Evolutionary conservation across 2,888 invertebrate species (phyloP).

Genomic region (Pelosia muscerda): DNA sequence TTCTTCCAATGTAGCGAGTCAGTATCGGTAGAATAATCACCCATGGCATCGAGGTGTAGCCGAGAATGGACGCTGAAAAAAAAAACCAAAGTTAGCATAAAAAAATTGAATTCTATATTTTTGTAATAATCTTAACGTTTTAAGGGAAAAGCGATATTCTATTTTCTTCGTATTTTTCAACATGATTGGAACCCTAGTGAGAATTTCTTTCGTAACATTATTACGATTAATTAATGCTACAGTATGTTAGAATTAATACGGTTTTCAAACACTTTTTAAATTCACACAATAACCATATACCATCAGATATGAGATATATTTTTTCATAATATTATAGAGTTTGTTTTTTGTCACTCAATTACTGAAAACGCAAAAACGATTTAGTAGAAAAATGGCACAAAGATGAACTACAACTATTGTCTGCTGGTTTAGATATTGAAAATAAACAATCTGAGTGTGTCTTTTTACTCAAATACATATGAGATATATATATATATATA

Average conservation of each 20-base stretch:
- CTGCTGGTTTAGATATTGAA: no score
- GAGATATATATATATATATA: no score
- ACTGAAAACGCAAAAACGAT: no score
- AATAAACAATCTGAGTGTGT: no score
- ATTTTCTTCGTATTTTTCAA: not conserved
- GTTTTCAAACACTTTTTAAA: not conserved
- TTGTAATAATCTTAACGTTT: not conserved
- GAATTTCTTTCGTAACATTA: not conserved
- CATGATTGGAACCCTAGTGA: not conserved
- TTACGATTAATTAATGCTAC: no score
- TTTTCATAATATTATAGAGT: not conserved
- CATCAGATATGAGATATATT: not conserved
- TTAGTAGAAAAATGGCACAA: no score
- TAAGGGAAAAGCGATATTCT: not conserved
- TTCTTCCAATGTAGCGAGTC: conserved; percentile 51
- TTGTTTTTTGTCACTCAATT: not conserved
- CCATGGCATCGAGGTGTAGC: conserved; percentile 52
- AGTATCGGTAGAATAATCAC: conserved; percentile 50
- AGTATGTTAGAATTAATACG: no score
- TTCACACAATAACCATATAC: not conserved
- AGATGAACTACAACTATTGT: no score
- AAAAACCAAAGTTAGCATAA: not conserved
- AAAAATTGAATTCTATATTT: not conserved
- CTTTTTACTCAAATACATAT: no score
- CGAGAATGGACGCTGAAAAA: conserved; percentile 54